A percentile compares a stretch with the other conserved stretches of the same genome.
These are phyloP conservation scores for Charadrius vociferus DNA, from an alignment of 2,113 vertebrate species.

Conservation along the genomic window DNA sequence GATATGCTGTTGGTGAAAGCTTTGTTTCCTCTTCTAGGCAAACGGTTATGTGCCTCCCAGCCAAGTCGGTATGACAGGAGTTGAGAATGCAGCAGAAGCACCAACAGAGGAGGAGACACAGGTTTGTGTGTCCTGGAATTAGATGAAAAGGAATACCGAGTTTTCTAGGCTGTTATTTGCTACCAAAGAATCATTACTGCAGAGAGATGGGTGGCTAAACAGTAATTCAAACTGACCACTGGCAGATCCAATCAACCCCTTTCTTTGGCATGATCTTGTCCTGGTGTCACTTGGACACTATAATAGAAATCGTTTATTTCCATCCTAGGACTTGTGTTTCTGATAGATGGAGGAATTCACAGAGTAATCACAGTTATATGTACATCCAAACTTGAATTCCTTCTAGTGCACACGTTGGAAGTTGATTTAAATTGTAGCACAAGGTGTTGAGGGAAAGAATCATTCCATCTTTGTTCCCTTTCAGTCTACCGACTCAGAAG, in stretches of 20 bases:
- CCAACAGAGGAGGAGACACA: slow-evolving; percentile 78
- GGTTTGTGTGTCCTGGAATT: slow-evolving; percentile 63
- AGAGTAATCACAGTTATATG: neutral
- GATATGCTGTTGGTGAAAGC: neutral
- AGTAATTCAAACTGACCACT: neutral
- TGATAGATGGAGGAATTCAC: neutral
- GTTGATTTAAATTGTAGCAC: neutral
- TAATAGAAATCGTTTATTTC: neutral
- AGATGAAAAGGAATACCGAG: neutral
- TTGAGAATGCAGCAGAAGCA: slow-evolving; percentile 69
- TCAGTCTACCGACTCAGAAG: slow-evolving; percentile 85
- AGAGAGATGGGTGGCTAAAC: neutral
- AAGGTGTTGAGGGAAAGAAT: neutral
- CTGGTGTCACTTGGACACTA: neutral
- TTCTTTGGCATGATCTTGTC: neutral
- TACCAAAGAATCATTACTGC: too few species aligned
- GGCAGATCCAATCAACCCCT: fast-evolving
- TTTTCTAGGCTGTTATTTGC: neutral
- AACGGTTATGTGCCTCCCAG: slow-evolving; percentile 66
- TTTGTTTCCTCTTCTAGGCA: slow-evolving; percentile 61
- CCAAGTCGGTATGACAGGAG: slow-evolving; percentile 54
- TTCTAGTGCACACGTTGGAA: fast-evolving
- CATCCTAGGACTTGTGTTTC: neutral
- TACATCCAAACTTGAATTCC: neutral
- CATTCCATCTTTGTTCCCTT: neutral